Percentiles rank a stretch among this genome's conserved stretches.
Conservation (phyloP, 1,140 invertebrate species). For the Macrostomum lignano region DNA sequence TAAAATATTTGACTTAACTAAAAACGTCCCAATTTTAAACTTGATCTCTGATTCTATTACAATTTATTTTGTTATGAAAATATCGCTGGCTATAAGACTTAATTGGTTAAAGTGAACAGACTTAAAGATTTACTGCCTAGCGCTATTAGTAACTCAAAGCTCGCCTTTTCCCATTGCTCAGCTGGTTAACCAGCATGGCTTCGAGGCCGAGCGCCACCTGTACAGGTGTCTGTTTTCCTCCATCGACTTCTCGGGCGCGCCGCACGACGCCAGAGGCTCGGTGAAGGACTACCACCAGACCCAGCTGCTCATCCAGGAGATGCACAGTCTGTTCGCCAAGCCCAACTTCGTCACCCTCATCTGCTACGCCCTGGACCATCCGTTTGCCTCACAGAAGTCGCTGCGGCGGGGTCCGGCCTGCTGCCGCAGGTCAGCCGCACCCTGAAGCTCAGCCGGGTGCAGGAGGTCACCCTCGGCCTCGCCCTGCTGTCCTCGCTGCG, state of each 20-base stretch:
- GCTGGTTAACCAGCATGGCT: conserved; percentile 47
- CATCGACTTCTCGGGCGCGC: conserved; percentile 30
- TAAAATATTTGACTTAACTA: no score
- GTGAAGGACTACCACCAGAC: conserved; percentile 27
- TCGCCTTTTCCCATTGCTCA: conserved; percentile 22
- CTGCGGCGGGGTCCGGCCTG: no score
- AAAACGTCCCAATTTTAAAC: no score
- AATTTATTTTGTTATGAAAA: no score
- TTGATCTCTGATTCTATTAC: no score
- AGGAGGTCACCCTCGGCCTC: conserved; percentile 60
- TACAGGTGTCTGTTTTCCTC: conserved; percentile 51
- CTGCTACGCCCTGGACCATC: conserved; percentile 47
- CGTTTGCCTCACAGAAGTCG: conserved; percentile 32
- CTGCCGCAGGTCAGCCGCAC: conserved; percentile 50
- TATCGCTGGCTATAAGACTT: no score
- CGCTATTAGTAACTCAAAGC: no score
- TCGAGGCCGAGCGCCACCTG: conserved; percentile 57
- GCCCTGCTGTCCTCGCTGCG: conserved; percentile 47
- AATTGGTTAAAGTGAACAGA: no score
- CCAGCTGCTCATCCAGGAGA: conserved; percentile 44
- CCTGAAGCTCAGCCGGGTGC: conserved; percentile 47
- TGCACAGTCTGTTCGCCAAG: conserved; percentile 39
- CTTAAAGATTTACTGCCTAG: no score
- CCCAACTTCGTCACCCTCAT: conserved; percentile 42
- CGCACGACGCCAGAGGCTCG: no score